These are phyloP conservation scores for Brenthis ino DNA, from an alignment of 2,888 invertebrate species.

Conservation along the genomic window DNA sequence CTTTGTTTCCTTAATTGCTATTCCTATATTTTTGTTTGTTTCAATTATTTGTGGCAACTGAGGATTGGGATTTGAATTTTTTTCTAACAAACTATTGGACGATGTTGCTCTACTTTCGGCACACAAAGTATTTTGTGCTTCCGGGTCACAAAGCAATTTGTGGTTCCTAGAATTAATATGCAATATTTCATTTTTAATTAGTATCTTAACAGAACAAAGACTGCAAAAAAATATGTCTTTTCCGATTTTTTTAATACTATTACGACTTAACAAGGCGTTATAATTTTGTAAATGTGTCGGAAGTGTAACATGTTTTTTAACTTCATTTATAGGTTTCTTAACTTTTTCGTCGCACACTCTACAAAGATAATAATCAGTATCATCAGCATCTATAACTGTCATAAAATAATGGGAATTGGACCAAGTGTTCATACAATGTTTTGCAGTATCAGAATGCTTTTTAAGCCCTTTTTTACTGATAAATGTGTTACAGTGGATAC, in stretches of 20 bases:
- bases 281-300: slow-evolving; percentile 1
- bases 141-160: not conserved
- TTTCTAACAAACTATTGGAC: not conserved
- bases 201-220: not conserved
- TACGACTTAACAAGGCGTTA: slow-evolving; percentile 1
- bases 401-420: slow-evolving; percentile 28
- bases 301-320: not conserved
- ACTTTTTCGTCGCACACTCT: slow-evolving; percentile 28
- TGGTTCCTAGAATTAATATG: slow-evolving; percentile 15
- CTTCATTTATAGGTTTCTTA: not conserved
- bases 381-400: not conserved
- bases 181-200: slow-evolving; percentile 12
- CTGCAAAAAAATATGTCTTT: not conserved
- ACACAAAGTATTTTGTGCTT: too few species aligned
- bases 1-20: not conserved
- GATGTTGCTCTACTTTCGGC: not conserved
- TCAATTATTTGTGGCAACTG: not conserved
- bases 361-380: slow-evolving; percentile 21
- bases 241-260: not conserved
- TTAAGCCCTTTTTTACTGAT: slow-evolving; percentile 9
- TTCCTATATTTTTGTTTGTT: not conserved
- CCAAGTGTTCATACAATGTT: slow-evolving; percentile 22
- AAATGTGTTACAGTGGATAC: slow-evolving; percentile 21
- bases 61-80: not conserved
- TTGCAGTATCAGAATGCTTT: slow-evolving; percentile 14